A percentile compares a stretch with the other conserved stretches of the same genome.
Conservation (phyloP, 2,888 invertebrate genomes). For the Allacma fusca region DNA sequence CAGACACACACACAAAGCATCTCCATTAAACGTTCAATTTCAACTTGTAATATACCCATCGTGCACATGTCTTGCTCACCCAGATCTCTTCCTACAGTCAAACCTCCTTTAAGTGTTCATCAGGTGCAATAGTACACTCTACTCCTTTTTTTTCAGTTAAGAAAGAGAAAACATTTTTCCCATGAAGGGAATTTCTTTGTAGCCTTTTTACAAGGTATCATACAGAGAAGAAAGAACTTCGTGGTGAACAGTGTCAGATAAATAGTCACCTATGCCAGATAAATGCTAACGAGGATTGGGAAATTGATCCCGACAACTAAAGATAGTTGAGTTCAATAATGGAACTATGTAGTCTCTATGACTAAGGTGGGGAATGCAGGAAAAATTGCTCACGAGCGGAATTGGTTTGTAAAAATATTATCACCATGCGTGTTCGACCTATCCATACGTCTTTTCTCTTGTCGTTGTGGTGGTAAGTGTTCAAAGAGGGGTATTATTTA, state of each 20-base stretch:
- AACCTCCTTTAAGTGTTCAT: background rate
- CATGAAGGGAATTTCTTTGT: too few relatives aligned
- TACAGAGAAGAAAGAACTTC: too few relatives aligned
- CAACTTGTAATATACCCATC: background rate
- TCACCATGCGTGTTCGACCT: constrained; percentile 2
- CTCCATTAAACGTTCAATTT: constrained; percentile 12
- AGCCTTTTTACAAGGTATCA: too few relatives aligned
- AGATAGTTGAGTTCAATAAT: too few relatives aligned
- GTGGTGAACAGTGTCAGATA: too few relatives aligned
- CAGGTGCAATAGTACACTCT: constrained; percentile 1
- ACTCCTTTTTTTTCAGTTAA: background rate
- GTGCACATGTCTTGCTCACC: background rate
- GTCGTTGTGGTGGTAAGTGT: background rate
- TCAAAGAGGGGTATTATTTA: background rate
- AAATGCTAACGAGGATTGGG: too few relatives aligned
- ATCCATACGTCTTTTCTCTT: background rate
- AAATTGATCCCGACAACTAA: too few relatives aligned
- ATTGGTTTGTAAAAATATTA: background rate
- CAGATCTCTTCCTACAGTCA: background rate
- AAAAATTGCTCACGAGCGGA: background rate
- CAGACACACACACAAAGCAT: too few relatives aligned
- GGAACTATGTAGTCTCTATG: too few relatives aligned
- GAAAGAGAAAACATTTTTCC: background rate
- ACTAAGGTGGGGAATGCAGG: background rate
- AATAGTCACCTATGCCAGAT: too few relatives aligned